Evolutionary conservation across 2,797 vertebrate genomes (phyloP).

Genomic region (Danio tinwini): DNA sequence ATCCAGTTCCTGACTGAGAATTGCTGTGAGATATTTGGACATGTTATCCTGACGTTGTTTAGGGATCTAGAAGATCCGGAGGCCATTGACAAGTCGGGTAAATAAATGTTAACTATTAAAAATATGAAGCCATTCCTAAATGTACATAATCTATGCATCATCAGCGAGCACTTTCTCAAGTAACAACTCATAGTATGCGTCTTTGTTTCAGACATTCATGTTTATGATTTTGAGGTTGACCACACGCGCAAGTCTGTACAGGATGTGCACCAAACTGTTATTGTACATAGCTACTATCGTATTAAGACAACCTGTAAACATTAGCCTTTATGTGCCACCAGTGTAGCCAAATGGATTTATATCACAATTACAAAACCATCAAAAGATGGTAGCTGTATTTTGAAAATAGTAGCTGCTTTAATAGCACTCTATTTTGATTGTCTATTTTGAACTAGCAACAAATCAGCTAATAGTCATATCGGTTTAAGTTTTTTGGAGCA

Average conservation of each 20-base stretch:
- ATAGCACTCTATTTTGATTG: no score
- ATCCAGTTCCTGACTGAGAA: slow-evolving; percentile 91
- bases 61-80: slow-evolving; percentile 77
- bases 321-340: neutral
- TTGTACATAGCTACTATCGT: slow-evolving; percentile 5
- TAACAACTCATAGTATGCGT: neutral
- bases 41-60: slow-evolving; percentile 75
- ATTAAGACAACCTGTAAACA: neutral
- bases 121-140: neutral
- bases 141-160: neutral
- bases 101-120: neutral
- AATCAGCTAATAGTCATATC: no score
- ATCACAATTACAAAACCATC: neutral
- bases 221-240: slow-evolving; percentile 14
- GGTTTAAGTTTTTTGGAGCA: no score
- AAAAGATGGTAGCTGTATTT: neutral
- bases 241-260: neutral
- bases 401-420: neutral
- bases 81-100: slow-evolving; percentile 80
- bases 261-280: neutral
- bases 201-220: no score
- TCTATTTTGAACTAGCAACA: no score
- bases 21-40: slow-evolving; percentile 85
- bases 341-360: neutral
- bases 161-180: neutral